These are phyloP conservation scores for Perithous albicinctus DNA, from an alignment of 2,888 invertebrate genomes.

Conservation along the genomic window DNA sequence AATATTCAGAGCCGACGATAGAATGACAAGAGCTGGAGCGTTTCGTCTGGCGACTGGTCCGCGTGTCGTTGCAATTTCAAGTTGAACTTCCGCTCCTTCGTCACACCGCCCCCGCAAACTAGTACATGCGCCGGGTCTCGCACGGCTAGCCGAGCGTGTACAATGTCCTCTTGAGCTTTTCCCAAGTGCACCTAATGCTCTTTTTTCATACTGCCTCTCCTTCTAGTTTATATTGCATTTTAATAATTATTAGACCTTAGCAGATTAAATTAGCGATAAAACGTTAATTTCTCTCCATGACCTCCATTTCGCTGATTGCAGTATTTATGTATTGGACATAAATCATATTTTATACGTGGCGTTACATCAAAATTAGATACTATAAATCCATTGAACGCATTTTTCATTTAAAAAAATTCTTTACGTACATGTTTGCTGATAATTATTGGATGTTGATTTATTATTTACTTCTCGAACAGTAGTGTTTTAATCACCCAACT, in stretches of 20 bases:
- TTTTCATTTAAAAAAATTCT: too few species aligned
- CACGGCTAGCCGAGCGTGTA: constrained; percentile 64
- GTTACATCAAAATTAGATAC: neutral
- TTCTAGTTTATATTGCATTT: neutral
- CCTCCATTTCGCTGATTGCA: neutral
- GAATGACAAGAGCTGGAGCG: constrained; percentile 46
- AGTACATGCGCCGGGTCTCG: constrained; percentile 49
- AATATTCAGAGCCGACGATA: constrained; percentile 28
- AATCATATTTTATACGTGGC: neutral
- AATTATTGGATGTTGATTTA: too few species aligned
- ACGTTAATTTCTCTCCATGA: neutral
- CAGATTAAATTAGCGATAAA: neutral
- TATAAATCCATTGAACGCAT: too few species aligned
- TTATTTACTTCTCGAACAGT: too few species aligned
- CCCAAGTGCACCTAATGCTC: too few species aligned
- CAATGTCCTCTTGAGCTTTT: constrained; percentile 63
- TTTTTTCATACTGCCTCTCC: neutral
- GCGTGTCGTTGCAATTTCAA: constrained; percentile 43
- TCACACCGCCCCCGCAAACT: constrained; percentile 1
- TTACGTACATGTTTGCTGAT: too few species aligned
- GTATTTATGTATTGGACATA: neutral
- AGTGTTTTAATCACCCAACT: too few species aligned
- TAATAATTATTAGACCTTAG: neutral
- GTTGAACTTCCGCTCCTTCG: constrained; percentile 56
- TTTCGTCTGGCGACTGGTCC: constrained; percentile 26